Evolutionary conservation across 1,140 invertebrate genomes (phyloP).

Genomic region (Aphidius ervi): DNA sequence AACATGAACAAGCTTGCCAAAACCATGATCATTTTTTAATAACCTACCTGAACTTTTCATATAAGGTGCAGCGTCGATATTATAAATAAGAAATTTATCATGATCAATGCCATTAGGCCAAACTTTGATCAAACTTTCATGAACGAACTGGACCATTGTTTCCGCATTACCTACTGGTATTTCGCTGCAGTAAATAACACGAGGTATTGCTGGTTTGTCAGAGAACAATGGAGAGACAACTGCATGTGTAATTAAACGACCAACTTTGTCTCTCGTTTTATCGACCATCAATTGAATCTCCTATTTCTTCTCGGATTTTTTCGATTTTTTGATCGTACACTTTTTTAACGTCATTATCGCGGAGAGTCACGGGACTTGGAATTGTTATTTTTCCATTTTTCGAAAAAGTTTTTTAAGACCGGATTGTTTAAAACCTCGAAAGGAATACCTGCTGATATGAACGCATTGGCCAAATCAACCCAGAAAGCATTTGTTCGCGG

Average conservation of each 20-base stretch:
- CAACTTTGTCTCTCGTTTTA: conserved; percentile 19
- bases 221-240: conserved; percentile 11
- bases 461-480: background rate
- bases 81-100: conserved; percentile 29
- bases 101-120: conserved; percentile 10
- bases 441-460: background rate
- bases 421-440: background rate
- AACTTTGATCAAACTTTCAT: background rate
- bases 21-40: conserved; percentile 29
- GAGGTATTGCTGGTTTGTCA: background rate
- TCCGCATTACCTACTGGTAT: background rate
- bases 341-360: background rate
- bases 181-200: background rate
- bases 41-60: conserved; percentile 32
- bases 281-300: conserved; percentile 19
- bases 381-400: background rate
- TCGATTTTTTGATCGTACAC: background rate
- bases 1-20: conserved; percentile 31
- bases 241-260: conserved; percentile 19
- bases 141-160: background rate
- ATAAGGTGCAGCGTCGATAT: conserved; percentile 32
- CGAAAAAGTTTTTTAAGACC: background rate
- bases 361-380: conserved; percentile 8
- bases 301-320: conserved; percentile 4
- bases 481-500: background rate